A percentile compares a stretch with the other conserved stretches of the same genome.
Conservation (phyloP, 2,113 vertebrate species). For the Pionites leucogaster region DNA sequence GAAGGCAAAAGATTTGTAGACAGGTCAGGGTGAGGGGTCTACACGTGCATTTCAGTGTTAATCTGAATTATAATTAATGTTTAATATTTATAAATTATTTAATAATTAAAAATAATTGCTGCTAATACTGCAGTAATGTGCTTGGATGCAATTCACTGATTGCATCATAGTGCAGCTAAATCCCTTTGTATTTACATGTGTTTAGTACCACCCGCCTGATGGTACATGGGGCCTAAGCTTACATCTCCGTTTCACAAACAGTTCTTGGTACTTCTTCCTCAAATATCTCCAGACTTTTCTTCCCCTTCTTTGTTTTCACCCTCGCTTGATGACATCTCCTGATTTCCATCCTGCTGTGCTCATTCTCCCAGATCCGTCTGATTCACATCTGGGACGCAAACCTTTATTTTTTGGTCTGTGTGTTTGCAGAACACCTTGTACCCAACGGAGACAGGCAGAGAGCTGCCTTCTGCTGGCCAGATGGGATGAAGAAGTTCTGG, state of each 20-base stretch:
- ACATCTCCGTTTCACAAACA: not conserved
- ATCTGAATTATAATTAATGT: no score
- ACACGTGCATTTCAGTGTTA: not conserved
- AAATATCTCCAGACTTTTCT: not conserved
- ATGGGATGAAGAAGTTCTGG: not conserved
- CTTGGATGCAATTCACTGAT: not conserved
- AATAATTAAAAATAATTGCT: not conserved
- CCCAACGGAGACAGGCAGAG: not conserved
- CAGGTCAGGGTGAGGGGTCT: not conserved
- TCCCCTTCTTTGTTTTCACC: not conserved
- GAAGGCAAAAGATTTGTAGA: not conserved
- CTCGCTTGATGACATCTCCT: not conserved
- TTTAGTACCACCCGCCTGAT: not conserved
- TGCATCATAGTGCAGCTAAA: not conserved
- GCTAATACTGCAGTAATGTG: not conserved
- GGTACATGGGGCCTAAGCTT: no score
- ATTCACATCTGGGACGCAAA: not conserved
- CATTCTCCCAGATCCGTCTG: not conserved
- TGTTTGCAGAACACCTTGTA: not conserved
- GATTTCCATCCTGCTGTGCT: not conserved
- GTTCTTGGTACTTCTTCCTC: not conserved
- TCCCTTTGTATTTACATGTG: not conserved
- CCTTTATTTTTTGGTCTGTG: not conserved
- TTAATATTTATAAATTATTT: no score
- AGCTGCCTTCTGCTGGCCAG: rapidly evolving